Conservation (phyloP, 1,140 invertebrate species). For the Micrasema minimum region DNA sequence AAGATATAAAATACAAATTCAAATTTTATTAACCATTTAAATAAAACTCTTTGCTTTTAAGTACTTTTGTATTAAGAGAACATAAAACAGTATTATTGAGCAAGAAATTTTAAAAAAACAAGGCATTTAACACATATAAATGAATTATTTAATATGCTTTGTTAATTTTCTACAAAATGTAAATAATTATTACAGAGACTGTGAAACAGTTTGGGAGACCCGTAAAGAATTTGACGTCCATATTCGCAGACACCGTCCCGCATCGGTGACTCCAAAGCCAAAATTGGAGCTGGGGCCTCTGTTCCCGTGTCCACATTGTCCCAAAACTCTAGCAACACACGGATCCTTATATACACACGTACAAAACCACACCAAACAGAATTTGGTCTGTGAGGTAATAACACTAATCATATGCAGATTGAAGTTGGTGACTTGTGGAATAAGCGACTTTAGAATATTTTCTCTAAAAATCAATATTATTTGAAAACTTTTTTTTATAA, state of each 20-base stretch:
- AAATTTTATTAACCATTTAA: too few species aligned
- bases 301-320: constrained; percentile 18
- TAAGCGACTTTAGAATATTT: too few species aligned
- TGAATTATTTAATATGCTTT: too few species aligned
- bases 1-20: too few species aligned
- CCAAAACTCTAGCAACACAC: constrained; percentile 16
- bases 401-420: background rate
- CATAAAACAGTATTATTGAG: too few species aligned
- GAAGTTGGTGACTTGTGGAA: background rate
- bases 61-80: too few species aligned
- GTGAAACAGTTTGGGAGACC: constrained; percentile 1
- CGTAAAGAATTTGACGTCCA: constrained; percentile 23
- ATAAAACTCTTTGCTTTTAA: too few species aligned
- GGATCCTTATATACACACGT: constrained; percentile 16
- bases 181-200: background rate
- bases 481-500: too few species aligned
- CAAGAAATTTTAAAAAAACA: too few species aligned
- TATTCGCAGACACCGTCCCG: constrained; percentile 8
- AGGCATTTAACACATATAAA: too few species aligned
- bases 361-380: constrained; percentile 12
- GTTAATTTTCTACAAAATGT: too few species aligned
- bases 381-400: constrained; percentile 20
- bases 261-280: background rate
- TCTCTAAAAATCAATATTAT: too few species aligned
- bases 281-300: constrained; percentile 22